Evolutionary conservation across 2,888 invertebrate genomes (phyloP), one percentile per base, ranked within the genome.

Genomic region (Conops quadrifasciatus): DNA sequence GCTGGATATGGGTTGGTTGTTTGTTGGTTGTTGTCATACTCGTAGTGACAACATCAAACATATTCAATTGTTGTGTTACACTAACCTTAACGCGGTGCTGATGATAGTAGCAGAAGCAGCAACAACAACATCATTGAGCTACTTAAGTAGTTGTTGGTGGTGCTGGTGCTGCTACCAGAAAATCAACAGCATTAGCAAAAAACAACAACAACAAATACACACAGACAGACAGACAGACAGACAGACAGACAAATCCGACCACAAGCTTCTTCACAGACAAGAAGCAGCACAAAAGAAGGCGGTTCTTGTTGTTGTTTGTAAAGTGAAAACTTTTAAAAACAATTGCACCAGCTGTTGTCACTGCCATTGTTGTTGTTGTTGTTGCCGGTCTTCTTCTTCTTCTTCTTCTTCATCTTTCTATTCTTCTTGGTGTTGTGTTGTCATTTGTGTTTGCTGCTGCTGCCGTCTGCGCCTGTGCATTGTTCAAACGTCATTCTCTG

Each of bases 321-420:
- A 60, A 60, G 60, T 62, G 59, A 67, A 67, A 67, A 67, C 59
- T 67, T 30, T 59, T 67, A 24, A 45, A 67, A 47, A 11, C 59
- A 67, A 58, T 66, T 66, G 24, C 58, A 45, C 30, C 58, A 45
- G 67, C 67, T 45, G 47, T 19, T 56, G 53, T 3, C 24, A 24
- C 24, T 7, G 24, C 24, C 19, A 4, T 15, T 58, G 16, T 24
- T 60, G 43, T 15, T 36, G 56, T 24, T 24, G 43, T 26, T 43
- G 19, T 45, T 16, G 13, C 45, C 16, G 19, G 1, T 24, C 30
- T n/a, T 1, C 30, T 15, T 9, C 26, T 2, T 11, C 15, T 26
- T 15, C 2, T 26, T 26, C 51, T 5, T 4, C 51, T 21, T 16
- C 4, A 16, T 19, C 11, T 53, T 24, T 7, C 11, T 4, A 24